Conservation (phyloP, 1,140 invertebrate species). For the Hyphantria cunea region DNA sequence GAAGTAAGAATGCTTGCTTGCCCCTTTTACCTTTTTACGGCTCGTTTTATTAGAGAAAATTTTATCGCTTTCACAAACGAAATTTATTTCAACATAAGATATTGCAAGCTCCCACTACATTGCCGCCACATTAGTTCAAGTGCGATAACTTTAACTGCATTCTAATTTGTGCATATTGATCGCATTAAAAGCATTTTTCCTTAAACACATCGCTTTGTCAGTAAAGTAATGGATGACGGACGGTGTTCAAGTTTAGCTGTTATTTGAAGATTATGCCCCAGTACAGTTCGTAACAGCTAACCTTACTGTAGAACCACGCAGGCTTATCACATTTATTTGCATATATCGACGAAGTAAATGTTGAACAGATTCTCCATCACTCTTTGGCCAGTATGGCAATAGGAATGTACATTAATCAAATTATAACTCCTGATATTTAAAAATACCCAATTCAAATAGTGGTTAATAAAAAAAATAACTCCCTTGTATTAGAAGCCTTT, state of each 20-base stretch:
- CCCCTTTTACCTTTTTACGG: constrained; percentile 79
- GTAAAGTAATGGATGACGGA: constrained; percentile 55
- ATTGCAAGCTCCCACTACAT: constrained; percentile 47
- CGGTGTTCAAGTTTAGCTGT: constrained; percentile 68
- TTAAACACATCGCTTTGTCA: constrained; percentile 76
- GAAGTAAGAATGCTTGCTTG: constrained; percentile 91
- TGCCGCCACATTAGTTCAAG: constrained; percentile 52
- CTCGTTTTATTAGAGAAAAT: constrained; percentile 74
- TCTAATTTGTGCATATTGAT: constrained; percentile 70
- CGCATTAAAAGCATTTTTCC: constrained; percentile 67
- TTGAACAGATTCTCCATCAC: constrained; percentile 5
- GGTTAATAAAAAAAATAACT: constrained; percentile 14
- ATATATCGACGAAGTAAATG: constrained; percentile 38
- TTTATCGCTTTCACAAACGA: constrained; percentile 67
- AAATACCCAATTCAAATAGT: constrained; percentile 2
- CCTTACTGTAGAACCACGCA: constrained; percentile 57
- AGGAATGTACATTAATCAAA: constrained; percentile 17
- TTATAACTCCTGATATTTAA: not conserved
- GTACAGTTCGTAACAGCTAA: constrained; percentile 54
- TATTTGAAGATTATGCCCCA: constrained; percentile 18
- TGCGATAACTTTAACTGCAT: constrained; percentile 77
- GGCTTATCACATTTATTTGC: constrained; percentile 76
- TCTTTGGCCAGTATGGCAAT: not conserved
- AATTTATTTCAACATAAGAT: constrained; percentile 50
- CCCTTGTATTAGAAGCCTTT: constrained; percentile 24